Conservation (phyloP, 1,140 invertebrate species). For the Tetraneura akinire region DNA sequence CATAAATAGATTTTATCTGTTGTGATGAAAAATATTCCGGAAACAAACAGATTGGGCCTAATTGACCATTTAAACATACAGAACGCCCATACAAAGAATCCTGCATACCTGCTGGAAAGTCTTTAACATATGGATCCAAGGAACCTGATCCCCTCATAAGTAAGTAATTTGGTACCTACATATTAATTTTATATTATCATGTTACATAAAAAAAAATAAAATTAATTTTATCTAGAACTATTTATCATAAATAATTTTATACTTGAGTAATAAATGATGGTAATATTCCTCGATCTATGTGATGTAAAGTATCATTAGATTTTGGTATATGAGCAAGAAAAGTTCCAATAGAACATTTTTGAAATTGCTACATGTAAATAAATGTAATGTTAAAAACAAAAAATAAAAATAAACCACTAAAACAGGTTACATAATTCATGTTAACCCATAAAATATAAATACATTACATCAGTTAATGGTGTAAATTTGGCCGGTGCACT, state of each 20-base stretch:
- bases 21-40: conserved; percentile 60
- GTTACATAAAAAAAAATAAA: too few species aligned
- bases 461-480: conserved; percentile 62
- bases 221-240: too few species aligned
- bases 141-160: conserved; percentile 58
- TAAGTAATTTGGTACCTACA: conserved; percentile 60
- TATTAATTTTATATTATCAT: background rate
- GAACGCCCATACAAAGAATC: conserved; percentile 62
- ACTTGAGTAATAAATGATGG: conserved; percentile 52
- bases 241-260: too few species aligned
- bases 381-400: background rate
- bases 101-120: conserved; percentile 63
- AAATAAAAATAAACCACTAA: conserved; percentile 5
- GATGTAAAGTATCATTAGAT: conserved; percentile 9
- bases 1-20: conserved; percentile 59
- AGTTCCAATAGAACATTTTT: conserved; percentile 41
- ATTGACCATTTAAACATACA: conserved; percentile 61
- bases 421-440: background rate
- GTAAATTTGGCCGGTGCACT: conserved; percentile 65
- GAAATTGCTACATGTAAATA: conserved; percentile 35
- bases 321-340: conserved; percentile 12
- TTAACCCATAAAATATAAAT: background rate
- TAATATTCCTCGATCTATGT: conserved; percentile 43
- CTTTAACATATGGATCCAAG: conserved; percentile 62
- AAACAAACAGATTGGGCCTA: conserved; percentile 63